Conservation (phyloP, 2,888 invertebrate genomes). For the Ennomos quercinarius region DNA sequence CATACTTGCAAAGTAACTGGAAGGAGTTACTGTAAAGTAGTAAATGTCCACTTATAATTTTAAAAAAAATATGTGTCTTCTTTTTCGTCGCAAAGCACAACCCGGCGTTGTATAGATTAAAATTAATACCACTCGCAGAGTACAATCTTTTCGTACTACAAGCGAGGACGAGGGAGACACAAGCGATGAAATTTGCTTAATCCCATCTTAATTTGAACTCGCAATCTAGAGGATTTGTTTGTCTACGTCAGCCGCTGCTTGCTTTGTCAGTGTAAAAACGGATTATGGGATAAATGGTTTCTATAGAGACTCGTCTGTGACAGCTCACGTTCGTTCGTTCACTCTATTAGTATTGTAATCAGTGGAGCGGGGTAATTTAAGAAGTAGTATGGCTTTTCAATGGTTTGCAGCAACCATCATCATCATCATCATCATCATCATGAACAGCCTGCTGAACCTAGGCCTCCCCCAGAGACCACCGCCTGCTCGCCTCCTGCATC, state of each 20-base stretch:
- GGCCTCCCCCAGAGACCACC: no score
- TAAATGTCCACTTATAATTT: no score
- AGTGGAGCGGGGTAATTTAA: constrained; percentile 10
- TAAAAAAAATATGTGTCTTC: constrained; percentile 3
- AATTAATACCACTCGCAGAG: constrained; percentile 39
- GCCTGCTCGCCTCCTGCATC: no score
- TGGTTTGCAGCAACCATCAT: no score
- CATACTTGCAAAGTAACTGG: no score
- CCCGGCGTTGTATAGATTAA: constrained; percentile 22
- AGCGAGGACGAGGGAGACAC: constrained; percentile 47
- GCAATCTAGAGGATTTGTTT: constrained; percentile 72
- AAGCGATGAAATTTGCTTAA: constrained; percentile 69
- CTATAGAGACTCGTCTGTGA: constrained; percentile 49
- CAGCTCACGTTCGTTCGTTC: constrained; percentile 53
- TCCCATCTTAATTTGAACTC: constrained; percentile 71
- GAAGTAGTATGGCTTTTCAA: constrained; percentile 3
- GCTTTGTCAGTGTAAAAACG: constrained; percentile 72
- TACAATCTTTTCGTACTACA: constrained; percentile 46
- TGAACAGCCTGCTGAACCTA: no score
- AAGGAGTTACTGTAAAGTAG: no score
- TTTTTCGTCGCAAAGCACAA: constrained; percentile 7
- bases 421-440: no score
- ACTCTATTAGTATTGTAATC: constrained; percentile 52
- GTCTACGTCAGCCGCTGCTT: constrained; percentile 58
- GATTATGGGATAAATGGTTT: constrained; percentile 66